Evolutionary conservation across 2,797 vertebrate species (phyloP).

Genomic region (Phataginus tricuspis): DNA sequence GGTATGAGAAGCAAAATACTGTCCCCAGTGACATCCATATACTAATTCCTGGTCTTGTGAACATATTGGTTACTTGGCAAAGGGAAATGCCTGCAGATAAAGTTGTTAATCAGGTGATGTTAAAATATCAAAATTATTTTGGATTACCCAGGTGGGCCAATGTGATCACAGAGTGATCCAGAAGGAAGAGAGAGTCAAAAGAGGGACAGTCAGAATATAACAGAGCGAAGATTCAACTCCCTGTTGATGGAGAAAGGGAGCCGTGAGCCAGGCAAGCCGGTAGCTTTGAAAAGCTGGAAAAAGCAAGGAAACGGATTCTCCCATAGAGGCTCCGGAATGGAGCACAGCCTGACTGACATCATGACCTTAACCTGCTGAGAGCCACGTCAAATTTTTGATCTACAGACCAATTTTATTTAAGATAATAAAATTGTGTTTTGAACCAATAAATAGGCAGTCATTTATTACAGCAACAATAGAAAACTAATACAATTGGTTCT

Average conservation of each 20-base stretch:
- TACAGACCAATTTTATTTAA: neutral
- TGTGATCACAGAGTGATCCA: neutral
- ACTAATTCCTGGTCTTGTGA: neutral
- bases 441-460: neutral
- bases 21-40: neutral
- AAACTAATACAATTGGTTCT: neutral
- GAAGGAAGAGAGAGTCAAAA: neutral
- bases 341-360: neutral
- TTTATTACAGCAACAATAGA: neutral
- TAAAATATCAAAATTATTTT: neutral
- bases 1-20: neutral
- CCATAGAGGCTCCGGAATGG: neutral
- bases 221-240: neutral
- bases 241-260: neutral
- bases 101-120: neutral
- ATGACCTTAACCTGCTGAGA: neutral
- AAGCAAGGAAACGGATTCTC: neutral
- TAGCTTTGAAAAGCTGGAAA: neutral
- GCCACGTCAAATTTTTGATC: neutral
- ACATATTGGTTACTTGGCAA: neutral
- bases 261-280: neutral
- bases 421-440: neutral
- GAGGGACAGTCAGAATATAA: neutral
- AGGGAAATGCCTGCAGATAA: neutral
- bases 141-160: neutral